phyloP scores from a whole-genome alignment of 2,888 invertebrate species.

The Dendrolimus houi region DNA sequence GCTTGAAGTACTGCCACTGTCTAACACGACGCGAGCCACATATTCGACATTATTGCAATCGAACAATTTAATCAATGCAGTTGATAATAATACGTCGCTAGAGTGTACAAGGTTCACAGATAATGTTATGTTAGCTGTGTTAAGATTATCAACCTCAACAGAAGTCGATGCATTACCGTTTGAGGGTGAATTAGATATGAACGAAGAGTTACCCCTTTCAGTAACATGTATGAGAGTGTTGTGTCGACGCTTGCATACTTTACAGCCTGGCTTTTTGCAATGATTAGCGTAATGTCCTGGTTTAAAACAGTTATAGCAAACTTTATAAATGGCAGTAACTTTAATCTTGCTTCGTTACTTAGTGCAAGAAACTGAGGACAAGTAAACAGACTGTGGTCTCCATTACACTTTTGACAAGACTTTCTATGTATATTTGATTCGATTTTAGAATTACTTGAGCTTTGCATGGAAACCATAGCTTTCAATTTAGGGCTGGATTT shows the following conservation, averaged over 20 bases:
- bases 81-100: not conserved
- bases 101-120: not conserved
- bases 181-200: too few species aligned
- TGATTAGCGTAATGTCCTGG: constrained; percentile 13
- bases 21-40: constrained; percentile 6
- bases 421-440: too few species aligned
- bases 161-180: too few species aligned
- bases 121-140: not conserved
- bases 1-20: constrained; percentile 2
- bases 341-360: too few species aligned
- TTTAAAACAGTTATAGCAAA: constrained; percentile 17
- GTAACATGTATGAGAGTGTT: constrained; percentile 4
- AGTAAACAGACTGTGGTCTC: too few species aligned
- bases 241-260: constrained; percentile 7
- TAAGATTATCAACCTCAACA: not conserved
- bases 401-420: too few species aligned
- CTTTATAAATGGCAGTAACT: constrained; percentile 6
- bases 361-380: too few species aligned
- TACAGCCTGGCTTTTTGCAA: constrained; percentile 8
- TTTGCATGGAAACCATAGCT: too few species aligned
- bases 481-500: too few species aligned
- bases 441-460: too few species aligned
- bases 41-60: constrained; percentile 1
- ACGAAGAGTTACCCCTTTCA: too few species aligned
- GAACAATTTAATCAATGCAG: constrained; percentile 3